These are phyloP conservation scores for Erebia epiphron DNA, from an alignment of 2,888 invertebrate species.

Conservation along the genomic window DNA sequence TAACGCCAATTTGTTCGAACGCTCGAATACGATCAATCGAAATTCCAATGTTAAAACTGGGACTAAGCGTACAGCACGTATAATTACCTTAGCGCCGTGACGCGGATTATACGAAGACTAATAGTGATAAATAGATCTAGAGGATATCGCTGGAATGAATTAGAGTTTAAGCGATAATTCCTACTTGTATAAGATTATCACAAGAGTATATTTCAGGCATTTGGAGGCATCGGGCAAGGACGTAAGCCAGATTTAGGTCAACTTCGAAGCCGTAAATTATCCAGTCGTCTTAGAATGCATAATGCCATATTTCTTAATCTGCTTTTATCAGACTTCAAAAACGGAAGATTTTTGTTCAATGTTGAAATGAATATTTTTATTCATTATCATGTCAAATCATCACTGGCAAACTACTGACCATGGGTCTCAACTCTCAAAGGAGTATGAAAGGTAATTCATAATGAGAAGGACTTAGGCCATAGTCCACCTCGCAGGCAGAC, in stretches of 20 bases:
- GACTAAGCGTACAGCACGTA: conserved; percentile 44
- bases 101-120: conserved; percentile 72
- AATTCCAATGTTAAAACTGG: no score
- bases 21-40: no score
- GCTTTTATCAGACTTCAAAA: neutral
- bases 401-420: no score
- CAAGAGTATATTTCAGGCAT: neutral
- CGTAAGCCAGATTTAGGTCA: conserved; percentile 3
- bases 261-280: neutral
- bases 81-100: conserved; percentile 69
- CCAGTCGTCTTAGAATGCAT: neutral
- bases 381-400: no score
- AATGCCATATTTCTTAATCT: no score
- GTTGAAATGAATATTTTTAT: no score
- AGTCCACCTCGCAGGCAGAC: no score
- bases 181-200: conserved; percentile 12
- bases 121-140: conserved; percentile 76
- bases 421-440: no score
- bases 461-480: no score
- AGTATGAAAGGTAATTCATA: no score
- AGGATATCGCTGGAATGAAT: conserved; percentile 57
- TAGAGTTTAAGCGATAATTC: conserved; percentile 27
- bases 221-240: neutral
- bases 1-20: no score
- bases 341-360: no score